Evolutionary conservation across 2,113 vertebrate genomes (phyloP).

Genomic region (Silurus asotus): DNA sequence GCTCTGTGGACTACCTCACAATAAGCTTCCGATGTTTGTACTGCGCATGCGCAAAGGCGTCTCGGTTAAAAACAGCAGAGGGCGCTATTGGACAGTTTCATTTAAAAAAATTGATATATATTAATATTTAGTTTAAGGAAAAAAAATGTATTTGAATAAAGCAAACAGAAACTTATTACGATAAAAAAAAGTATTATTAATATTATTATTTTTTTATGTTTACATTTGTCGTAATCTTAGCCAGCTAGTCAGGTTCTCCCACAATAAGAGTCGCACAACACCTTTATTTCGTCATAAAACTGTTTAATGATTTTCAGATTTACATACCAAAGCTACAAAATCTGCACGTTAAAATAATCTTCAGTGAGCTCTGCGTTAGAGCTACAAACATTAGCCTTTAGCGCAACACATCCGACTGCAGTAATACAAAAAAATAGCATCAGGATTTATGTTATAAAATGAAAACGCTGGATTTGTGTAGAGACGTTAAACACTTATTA

Average conservation of each 20-base stretch:
- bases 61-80: not conserved
- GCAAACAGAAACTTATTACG: not conserved
- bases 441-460: constrained; percentile 9
- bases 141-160: not conserved
- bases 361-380: constrained; percentile 48
- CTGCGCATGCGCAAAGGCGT: not conserved
- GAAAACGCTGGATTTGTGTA: not conserved
- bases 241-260: not conserved
- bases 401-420: constrained; percentile 53
- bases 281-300: constrained; percentile 64
- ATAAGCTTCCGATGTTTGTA: not conserved
- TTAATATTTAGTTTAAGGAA: not conserved
- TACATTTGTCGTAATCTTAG: not conserved
- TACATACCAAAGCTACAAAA: constrained; percentile 80
- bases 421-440: constrained; percentile 31
- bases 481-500: constrained; percentile 1
- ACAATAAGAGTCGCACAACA: not conserved
- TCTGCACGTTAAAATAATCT: constrained; percentile 72
- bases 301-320: constrained; percentile 73
- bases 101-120: not conserved
- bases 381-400: constrained; percentile 60
- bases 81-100: not conserved
- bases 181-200: too few species aligned
- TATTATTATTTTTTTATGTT: not conserved
- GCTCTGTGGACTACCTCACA: not conserved